A percentile compares a stretch with the other conserved stretches of the same genome.
These are phyloP conservation scores for Xanthorhoe designata DNA, from an alignment of 2,888 invertebrate species.

Conservation along the genomic window DNA sequence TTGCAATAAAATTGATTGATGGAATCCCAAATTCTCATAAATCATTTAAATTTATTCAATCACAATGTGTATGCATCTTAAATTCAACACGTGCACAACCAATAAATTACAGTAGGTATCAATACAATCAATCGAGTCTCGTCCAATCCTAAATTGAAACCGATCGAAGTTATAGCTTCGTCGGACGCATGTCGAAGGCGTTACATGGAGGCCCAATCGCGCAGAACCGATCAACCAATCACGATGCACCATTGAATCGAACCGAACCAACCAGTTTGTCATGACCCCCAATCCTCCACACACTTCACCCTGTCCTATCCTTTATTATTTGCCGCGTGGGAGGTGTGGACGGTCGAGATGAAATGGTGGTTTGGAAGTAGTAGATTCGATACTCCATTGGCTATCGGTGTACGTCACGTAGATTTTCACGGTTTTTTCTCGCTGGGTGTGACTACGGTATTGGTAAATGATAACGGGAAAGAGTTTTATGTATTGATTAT, in stretches of 20 bases:
- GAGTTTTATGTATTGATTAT: conserved; percentile 22
- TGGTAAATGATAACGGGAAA: conserved; percentile 50
- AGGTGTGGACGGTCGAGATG: conserved; percentile 50
- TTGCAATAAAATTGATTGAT: too few species aligned
- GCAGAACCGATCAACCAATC: conserved; percentile 87
- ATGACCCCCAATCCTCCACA: conserved; percentile 46
- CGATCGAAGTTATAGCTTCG: conserved; percentile 60
- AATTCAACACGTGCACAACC: background rate
- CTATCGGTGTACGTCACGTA: conserved; percentile 79
- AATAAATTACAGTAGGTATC: conserved; percentile 2
- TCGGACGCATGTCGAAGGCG: conserved; percentile 43
- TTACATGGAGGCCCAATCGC: conserved; percentile 77
- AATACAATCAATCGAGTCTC: conserved; percentile 2
- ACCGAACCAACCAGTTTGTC: conserved; percentile 51
- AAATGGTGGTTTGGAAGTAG: conserved; percentile 48
- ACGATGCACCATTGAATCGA: conserved; percentile 66
- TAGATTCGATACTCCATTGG: conserved; percentile 82
- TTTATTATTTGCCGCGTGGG: conserved; percentile 31
- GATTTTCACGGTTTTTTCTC: conserved; percentile 73
- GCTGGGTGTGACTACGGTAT: conserved; percentile 57
- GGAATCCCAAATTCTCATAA: too few species aligned
- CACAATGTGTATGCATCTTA: background rate
- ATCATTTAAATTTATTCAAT: background rate
- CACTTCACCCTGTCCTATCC: conserved; percentile 27
- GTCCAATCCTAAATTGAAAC: conserved; percentile 50